Base-by-base conservation (phyloP, 2,797 vertebrate species). In the Halcyon leucocephala region DNA sequence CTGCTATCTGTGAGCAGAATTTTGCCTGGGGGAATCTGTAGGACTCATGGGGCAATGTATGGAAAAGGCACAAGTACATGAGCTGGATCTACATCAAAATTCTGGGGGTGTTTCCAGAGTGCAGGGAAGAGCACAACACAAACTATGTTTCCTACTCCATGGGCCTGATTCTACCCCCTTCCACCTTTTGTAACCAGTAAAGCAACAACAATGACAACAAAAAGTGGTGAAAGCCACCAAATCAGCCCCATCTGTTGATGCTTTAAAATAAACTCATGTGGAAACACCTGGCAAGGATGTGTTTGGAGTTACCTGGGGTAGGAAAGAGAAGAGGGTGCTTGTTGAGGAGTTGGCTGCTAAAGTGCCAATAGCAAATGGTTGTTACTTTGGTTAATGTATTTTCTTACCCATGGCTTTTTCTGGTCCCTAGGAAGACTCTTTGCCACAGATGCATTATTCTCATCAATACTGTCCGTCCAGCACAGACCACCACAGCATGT, bases 1-100 rank as follows among this genome's bases (percentile, higher is more conserved):
- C 97, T 0, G 96, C 96, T 95, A 98, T 99, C 95, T 98, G 98
- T 86, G 79, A 48, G 46, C 77, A 98, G 90, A 99, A 99, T 97
- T 99, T 99, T 12, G 96, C 98, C 97, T 99, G 98, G 98, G 98
- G 98, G 29, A 94, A 48, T 98, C 94, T 99, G 98, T 90, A 98
- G 98, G 11, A 97, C 96, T 29, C 96, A 98, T 11, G 98, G 98
- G 21, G 98, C 98, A 0, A 93, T 97, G 35, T 98, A 86, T 16
- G 98, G 98, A 91, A 98, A 98, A 98, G 98, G 98, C 99, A 33
- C 9, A 69, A 78, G 21, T 31, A 5, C 6, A 5, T 33, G 4
- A 77, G 12, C 58, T 81, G 76, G n/a, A 57, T 28, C 17, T 52
- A 26, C 49, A 28, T 61, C 17, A 90, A 24, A 72, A 79, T 54